Conservation (phyloP, 1,140 invertebrate genomes). For the Mizuhopecten yessoensis region DNA sequence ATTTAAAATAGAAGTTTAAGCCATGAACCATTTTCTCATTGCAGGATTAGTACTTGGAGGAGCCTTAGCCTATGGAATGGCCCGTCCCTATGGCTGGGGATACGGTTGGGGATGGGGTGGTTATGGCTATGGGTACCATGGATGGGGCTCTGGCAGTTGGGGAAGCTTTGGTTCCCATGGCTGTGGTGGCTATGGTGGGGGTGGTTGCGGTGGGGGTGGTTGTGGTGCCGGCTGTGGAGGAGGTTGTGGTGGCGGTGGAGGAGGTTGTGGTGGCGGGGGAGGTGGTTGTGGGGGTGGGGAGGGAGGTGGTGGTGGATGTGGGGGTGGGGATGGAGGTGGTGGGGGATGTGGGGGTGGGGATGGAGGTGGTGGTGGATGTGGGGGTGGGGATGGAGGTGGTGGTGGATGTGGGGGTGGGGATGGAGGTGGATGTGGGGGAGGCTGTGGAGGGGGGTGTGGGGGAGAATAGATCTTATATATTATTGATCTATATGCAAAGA, state of each 20-base stretch:
- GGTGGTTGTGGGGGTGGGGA: not conserved
- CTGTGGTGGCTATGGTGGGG: not conserved
- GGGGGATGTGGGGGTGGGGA: not conserved
- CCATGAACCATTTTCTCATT: not conserved
- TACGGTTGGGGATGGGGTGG: not conserved
- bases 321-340: not conserved
- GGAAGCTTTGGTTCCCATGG: not conserved
- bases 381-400: not conserved
- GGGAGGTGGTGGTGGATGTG: not conserved
- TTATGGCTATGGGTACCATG: not conserved
- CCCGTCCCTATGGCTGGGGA: conserved; percentile 27
- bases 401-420: not conserved
- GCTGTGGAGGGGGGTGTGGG: not conserved
- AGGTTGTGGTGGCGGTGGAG: not conserved
- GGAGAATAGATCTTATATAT: not conserved
- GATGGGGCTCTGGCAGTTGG: conserved; percentile 15
- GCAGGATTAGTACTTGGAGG: not conserved
- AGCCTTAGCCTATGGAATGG: conserved; percentile 13
- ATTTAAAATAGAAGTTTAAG: too few species aligned
- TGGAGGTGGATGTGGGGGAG: not conserved
- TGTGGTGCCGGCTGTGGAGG: not conserved
- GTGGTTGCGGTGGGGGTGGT: not conserved
- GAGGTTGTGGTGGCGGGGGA: not conserved
- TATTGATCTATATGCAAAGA: too few species aligned
- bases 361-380: not conserved